These are phyloP conservation scores for Leucopsar rothschildi DNA, from an alignment of 2,113 vertebrate genomes.

Conservation along the genomic window DNA sequence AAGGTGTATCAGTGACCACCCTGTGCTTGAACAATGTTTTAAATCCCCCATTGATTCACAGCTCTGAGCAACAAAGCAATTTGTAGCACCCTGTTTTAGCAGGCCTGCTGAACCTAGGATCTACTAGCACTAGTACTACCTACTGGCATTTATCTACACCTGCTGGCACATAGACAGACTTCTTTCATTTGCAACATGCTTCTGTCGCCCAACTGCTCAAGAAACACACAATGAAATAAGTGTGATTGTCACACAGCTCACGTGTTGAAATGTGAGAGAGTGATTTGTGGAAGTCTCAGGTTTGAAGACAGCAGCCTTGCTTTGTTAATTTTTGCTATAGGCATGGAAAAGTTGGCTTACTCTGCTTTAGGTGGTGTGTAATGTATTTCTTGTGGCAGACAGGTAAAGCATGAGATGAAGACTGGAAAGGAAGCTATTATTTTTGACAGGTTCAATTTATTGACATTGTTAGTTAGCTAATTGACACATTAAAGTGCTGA, in stretches of 20 bases:
- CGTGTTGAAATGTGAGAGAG: not conserved
- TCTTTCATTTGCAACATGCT: not conserved
- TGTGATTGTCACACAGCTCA: rapidly evolving
- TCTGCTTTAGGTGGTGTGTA: not conserved
- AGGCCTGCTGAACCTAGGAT: not conserved
- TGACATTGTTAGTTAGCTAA: slow-evolving; percentile 77
- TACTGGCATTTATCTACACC: not conserved
- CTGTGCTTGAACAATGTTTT: rapidly evolving
- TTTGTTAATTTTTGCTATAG: slow-evolving; percentile 1
- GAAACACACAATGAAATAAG: not conserved
- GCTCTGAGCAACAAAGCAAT: not conserved
- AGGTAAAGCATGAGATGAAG: slow-evolving; percentile 33
- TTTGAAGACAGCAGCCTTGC: not conserved
- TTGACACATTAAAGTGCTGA: slow-evolving; percentile 82
- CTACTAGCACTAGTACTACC: rapidly evolving
- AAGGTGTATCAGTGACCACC: rapidly evolving
- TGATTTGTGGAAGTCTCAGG: not conserved
- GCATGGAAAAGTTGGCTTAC: not conserved
- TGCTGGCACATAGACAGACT: not conserved
- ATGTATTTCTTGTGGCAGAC: slow-evolving; percentile 21
- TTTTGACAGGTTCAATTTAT: slow-evolving; percentile 79
- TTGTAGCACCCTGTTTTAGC: rapidly evolving
- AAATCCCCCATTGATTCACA: not conserved
- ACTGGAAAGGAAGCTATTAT: slow-evolving; percentile 70
- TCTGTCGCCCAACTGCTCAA: not conserved